Evolutionary conservation across 92 coral and sea anemone genomes (phyloP).

Genomic region (Paramuricea clavata): DNA sequence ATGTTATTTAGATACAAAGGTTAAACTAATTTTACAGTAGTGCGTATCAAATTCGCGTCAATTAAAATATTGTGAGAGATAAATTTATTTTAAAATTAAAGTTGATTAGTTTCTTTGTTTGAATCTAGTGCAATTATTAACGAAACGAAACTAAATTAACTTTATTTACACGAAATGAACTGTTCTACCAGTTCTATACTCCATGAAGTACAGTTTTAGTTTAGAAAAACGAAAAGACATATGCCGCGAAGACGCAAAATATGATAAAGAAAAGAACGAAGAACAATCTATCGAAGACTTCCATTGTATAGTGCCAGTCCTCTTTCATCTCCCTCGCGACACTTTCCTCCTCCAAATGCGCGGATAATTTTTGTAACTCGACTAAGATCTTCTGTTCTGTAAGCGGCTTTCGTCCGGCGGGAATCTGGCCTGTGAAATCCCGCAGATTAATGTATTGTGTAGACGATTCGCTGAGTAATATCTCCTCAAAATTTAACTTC

Average conservation of each 20-base stretch:
- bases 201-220: background rate
- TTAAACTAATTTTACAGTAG: too few relatives aligned
- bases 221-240: slow-evolving; percentile 60
- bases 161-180: too few relatives aligned
- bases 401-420: background rate
- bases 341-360: slow-evolving; percentile 8
- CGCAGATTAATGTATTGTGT: background rate
- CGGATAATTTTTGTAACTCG: background rate
- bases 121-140: too few relatives aligned
- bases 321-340: slow-evolving; percentile 28
- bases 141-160: too few relatives aligned
- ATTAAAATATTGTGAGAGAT: too few relatives aligned
- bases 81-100: too few relatives aligned
- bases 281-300: slow-evolving; percentile 83
- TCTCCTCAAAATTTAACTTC: too few relatives aligned
- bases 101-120: too few relatives aligned
- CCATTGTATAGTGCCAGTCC: slow-evolving; percentile 87
- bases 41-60: too few relatives aligned
- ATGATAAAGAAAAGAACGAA: slow-evolving; percentile 77
- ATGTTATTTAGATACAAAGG: too few relatives aligned
- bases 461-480: background rate
- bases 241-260: slow-evolving; percentile 57
- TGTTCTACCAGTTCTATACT: too few relatives aligned
- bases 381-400: background rate
- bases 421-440: background rate